Evolutionary conservation across 2,888 invertebrate species (phyloP), one percentile per base, ranked within the genome.

Genomic region (Rhagonycha lutea): DNA sequence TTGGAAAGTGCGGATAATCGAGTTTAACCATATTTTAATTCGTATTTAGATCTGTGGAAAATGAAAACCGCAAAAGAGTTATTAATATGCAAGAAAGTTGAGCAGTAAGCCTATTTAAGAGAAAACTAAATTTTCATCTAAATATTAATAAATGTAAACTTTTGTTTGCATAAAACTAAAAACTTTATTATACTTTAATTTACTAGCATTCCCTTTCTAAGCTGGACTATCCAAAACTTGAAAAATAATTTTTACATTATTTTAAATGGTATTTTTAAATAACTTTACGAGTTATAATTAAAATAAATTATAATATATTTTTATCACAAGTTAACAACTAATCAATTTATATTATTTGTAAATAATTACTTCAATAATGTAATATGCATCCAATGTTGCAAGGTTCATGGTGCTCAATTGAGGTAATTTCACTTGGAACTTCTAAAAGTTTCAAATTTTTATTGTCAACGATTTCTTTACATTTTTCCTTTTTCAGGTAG

Each of bases 11-110:
- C 68, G 70, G 73, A 69, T 76, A 76, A 76, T 76, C 73, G 76
- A 76, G 76, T 76, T 76, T 76, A 73, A 73, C 76, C 68, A 68
- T 70, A 76, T 73, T 76, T 76, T 76, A 69, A 74, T 70, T 70
- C 70, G 70, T 67, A 76, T 76, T 76, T 72, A 73, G 73, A 73
- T 73, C 70, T 73, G 76, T 62, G 73, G 72, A 73, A 73, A 73
- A 69, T 76, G 73, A 70, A 76, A 76, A 70, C 73, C 73, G 69
- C 74, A 67, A 67, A 74, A 73, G 72, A 67, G 76, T 69, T 73
- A 68, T 76, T 76, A 76, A 76, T 76, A 76, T 76, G 72, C 76
- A 76, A 47, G 72, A 76, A 69, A 73, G 73, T 69, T 60, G 71
- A 18, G 67, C 62, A 67, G 67, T 74, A 74, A 74, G 74, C 74